phyloP scores from a whole-genome alignment of 53 echinoderm and acorn worm species.

The Temnopleurus reevesii region DNA sequence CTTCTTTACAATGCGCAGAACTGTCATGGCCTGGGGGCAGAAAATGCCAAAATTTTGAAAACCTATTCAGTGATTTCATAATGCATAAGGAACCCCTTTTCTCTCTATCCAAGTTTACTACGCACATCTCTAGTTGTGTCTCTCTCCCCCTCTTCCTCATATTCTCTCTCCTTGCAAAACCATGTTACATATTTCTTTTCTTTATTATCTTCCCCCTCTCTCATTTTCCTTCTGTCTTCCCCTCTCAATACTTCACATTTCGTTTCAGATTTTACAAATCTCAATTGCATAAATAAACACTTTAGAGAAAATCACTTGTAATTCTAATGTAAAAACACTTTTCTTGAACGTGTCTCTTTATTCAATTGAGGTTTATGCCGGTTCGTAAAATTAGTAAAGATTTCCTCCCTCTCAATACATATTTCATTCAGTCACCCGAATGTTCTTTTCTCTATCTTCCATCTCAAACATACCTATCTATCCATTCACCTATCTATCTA shows the following conservation, averaged over 20 bases:
- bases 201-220: too few relatives aligned
- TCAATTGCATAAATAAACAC: too few relatives aligned
- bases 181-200: not conserved
- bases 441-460: not conserved
- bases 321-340: too few relatives aligned
- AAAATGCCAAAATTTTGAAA: constrained; percentile 47
- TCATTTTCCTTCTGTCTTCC: not conserved
- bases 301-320: too few relatives aligned
- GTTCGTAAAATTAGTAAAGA: too few relatives aligned
- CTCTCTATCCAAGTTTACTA: not conserved
- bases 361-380: too few relatives aligned
- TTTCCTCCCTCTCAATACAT: not conserved
- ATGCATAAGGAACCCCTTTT: not conserved
- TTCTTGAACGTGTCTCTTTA: too few relatives aligned
- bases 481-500: not conserved
- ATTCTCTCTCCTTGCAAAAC: not conserved
- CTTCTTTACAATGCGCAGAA: constrained; percentile 2
- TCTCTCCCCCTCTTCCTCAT: not conserved
- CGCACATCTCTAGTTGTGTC: too few relatives aligned
- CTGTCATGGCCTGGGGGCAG: constrained; percentile 57
- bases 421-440: too few relatives aligned
- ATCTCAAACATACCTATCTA: not conserved
- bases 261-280: too few relatives aligned
- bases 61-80: constrained; percentile 30
- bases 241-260: not conserved